phyloP scores from a whole-genome alignment of 2,113 vertebrate genomes.

The Macquaria australasica region DNA sequence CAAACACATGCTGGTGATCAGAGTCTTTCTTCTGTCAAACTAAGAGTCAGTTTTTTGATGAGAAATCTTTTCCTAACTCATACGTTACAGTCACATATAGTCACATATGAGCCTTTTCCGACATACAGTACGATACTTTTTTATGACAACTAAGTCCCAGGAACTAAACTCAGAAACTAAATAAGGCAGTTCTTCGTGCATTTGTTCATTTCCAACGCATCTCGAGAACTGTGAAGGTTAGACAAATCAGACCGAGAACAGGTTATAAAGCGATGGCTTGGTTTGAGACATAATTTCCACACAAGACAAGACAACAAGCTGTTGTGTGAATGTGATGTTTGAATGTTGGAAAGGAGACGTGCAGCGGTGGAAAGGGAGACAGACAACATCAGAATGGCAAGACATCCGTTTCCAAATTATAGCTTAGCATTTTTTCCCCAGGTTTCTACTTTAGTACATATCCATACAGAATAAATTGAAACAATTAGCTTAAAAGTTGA shows the following conservation, averaged over 20 bases:
- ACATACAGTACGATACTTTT: background rate
- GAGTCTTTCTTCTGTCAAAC: background rate
- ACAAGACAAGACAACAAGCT: constrained; percentile 6
- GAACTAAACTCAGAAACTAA: background rate
- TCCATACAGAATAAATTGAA: background rate
- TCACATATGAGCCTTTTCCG: background rate
- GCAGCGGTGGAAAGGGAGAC: background rate
- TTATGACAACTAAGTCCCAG: background rate
- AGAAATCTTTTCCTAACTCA: background rate
- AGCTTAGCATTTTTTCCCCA: background rate
- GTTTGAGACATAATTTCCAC: background rate
- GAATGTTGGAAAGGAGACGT: background rate
- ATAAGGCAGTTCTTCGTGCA: background rate
- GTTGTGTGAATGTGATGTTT: constrained; percentile 8
- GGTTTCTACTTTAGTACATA: background rate
- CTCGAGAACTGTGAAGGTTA: background rate
- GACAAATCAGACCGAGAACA: background rate
- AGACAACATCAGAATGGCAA: background rate
- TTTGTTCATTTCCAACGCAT: background rate
- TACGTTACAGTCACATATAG: background rate
- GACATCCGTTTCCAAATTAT: background rate
- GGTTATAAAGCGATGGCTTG: background rate
- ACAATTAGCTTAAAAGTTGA: background rate
- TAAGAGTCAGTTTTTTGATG: background rate
- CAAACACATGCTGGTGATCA: constrained; percentile 20